Percentiles rank a stretch among this genome's conserved stretches.
These are phyloP conservation scores for Ennomos erosarius DNA, from an alignment of 2,888 invertebrate genomes.

Conservation along the genomic window DNA sequence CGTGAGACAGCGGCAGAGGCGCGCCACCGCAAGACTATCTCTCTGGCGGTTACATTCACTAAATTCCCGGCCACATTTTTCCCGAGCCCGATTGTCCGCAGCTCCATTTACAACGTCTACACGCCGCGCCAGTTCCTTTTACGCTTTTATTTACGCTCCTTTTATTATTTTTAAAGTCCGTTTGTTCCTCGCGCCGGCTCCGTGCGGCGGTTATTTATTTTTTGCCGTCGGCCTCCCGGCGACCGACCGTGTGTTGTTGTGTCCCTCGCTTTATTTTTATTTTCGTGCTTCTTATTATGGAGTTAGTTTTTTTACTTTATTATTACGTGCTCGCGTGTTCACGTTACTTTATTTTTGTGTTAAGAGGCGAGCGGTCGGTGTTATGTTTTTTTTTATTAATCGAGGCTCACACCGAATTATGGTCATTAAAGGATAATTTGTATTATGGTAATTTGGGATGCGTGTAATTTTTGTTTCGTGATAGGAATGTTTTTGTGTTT, in stretches of 20 bases:
- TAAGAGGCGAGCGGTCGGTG: slow-evolving; percentile 78
- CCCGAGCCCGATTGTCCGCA: slow-evolving; percentile 82
- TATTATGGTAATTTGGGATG: slow-evolving; percentile 84
- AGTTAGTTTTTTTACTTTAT: slow-evolving; percentile 78
- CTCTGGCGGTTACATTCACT: slow-evolving; percentile 76
- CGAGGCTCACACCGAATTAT: slow-evolving; percentile 82
- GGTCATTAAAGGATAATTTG: slow-evolving; percentile 85
- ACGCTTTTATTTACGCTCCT: slow-evolving; percentile 85
- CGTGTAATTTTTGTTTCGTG: slow-evolving; percentile 84
- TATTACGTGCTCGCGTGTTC: slow-evolving; percentile 83
- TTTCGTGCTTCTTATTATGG: slow-evolving; percentile 85
- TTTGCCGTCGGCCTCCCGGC: slow-evolving; percentile 83
- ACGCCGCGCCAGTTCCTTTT: slow-evolving; percentile 84
- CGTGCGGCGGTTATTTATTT: slow-evolving; percentile 82
- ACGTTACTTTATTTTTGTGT: slow-evolving; percentile 82
- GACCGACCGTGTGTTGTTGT: slow-evolving; percentile 85
- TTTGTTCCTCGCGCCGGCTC: slow-evolving; percentile 84
- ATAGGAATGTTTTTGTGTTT: slow-evolving; percentile 75
- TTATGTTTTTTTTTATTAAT: slow-evolving; percentile 73
- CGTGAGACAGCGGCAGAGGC: slow-evolving; percentile 60
- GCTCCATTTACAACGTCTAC: slow-evolving; percentile 85
- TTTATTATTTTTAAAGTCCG: slow-evolving; percentile 85
- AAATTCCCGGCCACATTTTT: slow-evolving; percentile 82
- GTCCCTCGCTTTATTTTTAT: slow-evolving; percentile 84
- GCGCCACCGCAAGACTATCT: slow-evolving; percentile 70